phyloP scores from a whole-genome alignment of 2,888 invertebrate species.

The Brachyptera risi region DNA sequence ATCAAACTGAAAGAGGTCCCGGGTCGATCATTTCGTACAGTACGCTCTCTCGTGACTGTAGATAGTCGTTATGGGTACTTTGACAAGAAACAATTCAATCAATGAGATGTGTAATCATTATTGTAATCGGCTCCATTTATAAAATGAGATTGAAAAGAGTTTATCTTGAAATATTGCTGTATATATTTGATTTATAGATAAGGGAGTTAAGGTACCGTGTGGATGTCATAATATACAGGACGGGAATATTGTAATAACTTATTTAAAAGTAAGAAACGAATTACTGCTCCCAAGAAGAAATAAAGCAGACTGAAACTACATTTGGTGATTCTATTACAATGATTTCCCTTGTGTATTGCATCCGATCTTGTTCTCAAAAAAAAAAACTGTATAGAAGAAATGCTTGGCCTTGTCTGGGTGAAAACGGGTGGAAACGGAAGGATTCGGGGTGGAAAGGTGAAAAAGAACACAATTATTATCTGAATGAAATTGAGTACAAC shows the following conservation, averaged over 20 bases:
- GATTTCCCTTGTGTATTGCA: slow-evolving; percentile 7
- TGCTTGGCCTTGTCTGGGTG: neutral
- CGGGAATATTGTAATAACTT: slow-evolving; percentile 19
- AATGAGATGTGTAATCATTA: too few species aligned
- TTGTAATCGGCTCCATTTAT: too few species aligned
- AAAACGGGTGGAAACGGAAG: neutral
- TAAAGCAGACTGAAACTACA: slow-evolving; percentile 19
- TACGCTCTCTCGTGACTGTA: too few species aligned
- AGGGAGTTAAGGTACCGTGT: too few species aligned
- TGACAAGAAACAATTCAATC: too few species aligned
- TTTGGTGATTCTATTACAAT: slow-evolving; percentile 20
- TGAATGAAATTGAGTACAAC: slow-evolving; percentile 8
- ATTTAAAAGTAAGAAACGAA: slow-evolving; percentile 20
- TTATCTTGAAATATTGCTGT: too few species aligned
- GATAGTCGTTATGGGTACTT: too few species aligned
- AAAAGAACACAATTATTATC: slow-evolving; percentile 5
- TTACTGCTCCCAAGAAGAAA: slow-evolving; percentile 15
- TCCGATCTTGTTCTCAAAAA: slow-evolving; percentile 1
- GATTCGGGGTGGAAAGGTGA: neutral
- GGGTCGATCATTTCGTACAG: too few species aligned
- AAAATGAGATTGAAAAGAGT: too few species aligned
- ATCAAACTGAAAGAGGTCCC: too few species aligned
- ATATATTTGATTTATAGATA: too few species aligned
- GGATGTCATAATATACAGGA: slow-evolving; percentile 14
- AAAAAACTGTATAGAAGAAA: slow-evolving; percentile 3